A percentile compares a stretch with the other conserved stretches of the same genome.
phyloP scores from a whole-genome alignment of 2,888 invertebrate genomes.

The Phragmatobia fuliginosa region DNA sequence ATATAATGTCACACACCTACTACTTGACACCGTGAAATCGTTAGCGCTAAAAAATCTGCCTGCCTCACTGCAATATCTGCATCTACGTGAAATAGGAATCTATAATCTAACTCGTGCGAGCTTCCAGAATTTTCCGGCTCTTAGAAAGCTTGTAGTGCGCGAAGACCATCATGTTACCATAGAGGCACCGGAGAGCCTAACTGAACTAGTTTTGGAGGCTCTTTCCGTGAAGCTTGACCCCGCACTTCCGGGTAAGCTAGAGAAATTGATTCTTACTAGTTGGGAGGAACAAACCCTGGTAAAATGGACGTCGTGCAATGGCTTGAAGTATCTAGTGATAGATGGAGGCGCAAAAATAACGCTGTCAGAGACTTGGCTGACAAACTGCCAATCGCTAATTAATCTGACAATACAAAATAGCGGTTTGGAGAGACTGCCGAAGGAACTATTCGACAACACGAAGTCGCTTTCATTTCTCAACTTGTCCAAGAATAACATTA shows the following conservation, averaged over 20 bases:
- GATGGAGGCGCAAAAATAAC: not conserved
- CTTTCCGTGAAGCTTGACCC: not conserved
- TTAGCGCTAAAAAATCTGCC: not conserved
- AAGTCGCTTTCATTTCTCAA: slow-evolving; percentile 37
- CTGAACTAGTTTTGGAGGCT: not conserved
- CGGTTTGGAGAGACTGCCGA: slow-evolving; percentile 33
- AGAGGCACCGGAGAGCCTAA: not conserved
- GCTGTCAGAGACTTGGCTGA: slow-evolving; percentile 36
- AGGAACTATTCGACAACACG: slow-evolving; percentile 44
- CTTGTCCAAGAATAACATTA: slow-evolving; percentile 48
- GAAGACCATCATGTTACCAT: not conserved
- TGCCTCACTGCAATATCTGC: not conserved
- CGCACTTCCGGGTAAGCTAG: not conserved
- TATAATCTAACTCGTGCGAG: not conserved
- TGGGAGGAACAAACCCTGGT: slow-evolving; percentile 18
- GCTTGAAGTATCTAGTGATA: slow-evolving; percentile 9
- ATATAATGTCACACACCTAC: not conserved
- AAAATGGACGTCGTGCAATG: slow-evolving; percentile 35
- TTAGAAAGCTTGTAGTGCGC: slow-evolving; percentile 2
- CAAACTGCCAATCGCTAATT: slow-evolving; percentile 28
- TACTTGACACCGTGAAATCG: slow-evolving; percentile 4
- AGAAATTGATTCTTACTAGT: not conserved
- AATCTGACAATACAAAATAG: slow-evolving; percentile 12
- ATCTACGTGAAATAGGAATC: not conserved
- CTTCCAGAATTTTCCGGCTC: not conserved